Evolutionary conservation across 2,888 invertebrate genomes (phyloP).

Genomic region (Calameuta filiformis): DNA sequence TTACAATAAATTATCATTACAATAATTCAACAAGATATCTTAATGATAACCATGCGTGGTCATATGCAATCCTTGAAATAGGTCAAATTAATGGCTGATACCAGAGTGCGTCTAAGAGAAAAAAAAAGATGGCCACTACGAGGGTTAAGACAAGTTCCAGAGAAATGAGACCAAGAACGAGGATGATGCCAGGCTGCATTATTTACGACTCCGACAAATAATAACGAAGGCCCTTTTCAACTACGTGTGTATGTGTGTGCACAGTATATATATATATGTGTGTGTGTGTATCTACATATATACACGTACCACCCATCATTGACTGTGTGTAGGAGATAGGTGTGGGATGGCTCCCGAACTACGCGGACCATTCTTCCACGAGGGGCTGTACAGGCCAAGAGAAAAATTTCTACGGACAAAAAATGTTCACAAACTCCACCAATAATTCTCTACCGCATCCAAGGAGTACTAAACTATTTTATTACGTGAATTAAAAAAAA

Average conservation of each 20-base stretch:
- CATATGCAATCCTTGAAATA: not conserved
- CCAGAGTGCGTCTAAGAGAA: not conserved
- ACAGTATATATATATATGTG: not conserved
- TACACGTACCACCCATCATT: not conserved
- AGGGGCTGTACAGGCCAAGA: constrained; percentile 15
- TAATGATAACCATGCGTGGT: not conserved
- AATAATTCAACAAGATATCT: not conserved
- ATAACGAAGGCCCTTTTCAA: not conserved
- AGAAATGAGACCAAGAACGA: not conserved
- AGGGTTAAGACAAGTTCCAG: not conserved
- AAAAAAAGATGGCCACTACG: not conserved
- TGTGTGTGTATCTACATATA: not conserved
- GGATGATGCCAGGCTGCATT: not conserved
- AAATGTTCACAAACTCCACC: not conserved
- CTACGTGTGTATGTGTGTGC: not conserved
- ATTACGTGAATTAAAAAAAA: not conserved
- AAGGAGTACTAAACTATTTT: not conserved
- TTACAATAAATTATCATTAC: not conserved
- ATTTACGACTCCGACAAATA: constrained; percentile 9
- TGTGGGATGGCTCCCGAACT: constrained; percentile 30
- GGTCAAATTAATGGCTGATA: not conserved
- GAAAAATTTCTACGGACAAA: constrained; percentile 9
- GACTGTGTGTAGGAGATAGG: not conserved
- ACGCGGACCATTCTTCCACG: constrained; percentile 29
- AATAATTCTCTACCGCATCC: not conserved